Evolutionary conservation across 2,797 vertebrate genomes (phyloP), one percentile per base, ranked within the genome.

Genomic region (Pachyuromys duprasi): DNA sequence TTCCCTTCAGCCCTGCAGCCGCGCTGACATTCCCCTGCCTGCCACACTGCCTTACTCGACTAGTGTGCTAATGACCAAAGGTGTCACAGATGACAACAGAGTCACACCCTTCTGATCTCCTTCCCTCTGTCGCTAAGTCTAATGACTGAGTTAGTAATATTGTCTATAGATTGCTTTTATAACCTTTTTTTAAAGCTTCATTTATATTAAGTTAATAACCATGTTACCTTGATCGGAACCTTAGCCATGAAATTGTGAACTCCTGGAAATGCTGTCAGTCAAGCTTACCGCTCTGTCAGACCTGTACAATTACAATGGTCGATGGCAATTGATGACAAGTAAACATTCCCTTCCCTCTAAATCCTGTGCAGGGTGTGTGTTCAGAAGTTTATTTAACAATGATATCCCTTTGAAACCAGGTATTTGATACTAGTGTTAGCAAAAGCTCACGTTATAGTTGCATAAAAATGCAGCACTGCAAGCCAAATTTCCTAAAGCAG

Each of bases 291-390:
- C 90, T 89, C 72, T 62, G 95, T 89, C 69, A 55, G 94, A 79
- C 90, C 94, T 86, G 60, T 36, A 95, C 70, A 96, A 74, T 12
- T 0, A 24, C 45, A 62, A 55, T 83, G 24, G 24, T 42, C 90
- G 45, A 95, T 57, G 78, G 78, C 91, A 92, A 79, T 63, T 83
- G 53, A 91, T 88, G 67, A 76, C 97, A 96, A 98, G 98, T 98
- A 98, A 98, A 98, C 55, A 78, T 87, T 92, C 93, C 91, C 7
- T 17, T 81, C 57, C 78, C 83, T 18, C 36, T 39, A 2, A 78
- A 4, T 65, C 95, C 18, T 91, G 3, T 60, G 69, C 91, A 28
- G 8, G 8, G 5, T 79, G 9, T 84, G 49, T 96, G 17, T 78
- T 65, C 53, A 53, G 42, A 90, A 78, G n/a, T 14, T 3, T 55